Evolutionary conservation across 92 coral and sea anemone genomes (phyloP).

Genomic region (Pocillopora grandis): DNA sequence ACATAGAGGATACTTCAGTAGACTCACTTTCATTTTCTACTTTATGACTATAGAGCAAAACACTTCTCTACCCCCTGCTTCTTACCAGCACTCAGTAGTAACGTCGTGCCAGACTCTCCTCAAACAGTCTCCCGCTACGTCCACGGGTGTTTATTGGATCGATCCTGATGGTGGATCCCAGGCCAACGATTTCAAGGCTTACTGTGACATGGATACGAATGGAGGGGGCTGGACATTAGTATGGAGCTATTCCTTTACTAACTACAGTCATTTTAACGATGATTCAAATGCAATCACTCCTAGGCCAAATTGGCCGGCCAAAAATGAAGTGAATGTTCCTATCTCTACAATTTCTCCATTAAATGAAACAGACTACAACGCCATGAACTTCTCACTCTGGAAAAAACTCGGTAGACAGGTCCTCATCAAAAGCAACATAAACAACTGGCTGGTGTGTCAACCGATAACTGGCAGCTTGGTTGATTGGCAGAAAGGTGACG

Average conservation of each 20-base stretch:
- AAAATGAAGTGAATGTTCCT: not conserved
- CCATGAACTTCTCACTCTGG: conserved; percentile 50
- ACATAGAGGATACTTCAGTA: no score
- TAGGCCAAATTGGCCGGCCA: conserved; percentile 16
- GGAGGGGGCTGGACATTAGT: conserved; percentile 42
- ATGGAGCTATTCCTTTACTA: conserved; percentile 29
- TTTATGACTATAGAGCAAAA: not conserved
- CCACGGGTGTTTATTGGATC: conserved; percentile 65
- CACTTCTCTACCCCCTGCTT: not conserved
- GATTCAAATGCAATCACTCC: conserved; percentile 16
- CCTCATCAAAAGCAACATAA: conserved; percentile 66
- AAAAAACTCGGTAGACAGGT: conserved; percentile 51
- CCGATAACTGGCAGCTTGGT: conserved; percentile 57
- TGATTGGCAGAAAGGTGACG: conserved; percentile 48
- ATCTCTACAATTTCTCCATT: conserved; percentile 39
- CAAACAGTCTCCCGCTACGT: conserved; percentile 8
- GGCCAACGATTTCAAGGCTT: conserved; percentile 48
- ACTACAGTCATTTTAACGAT: not conserved
- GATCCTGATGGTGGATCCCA: conserved; percentile 44
- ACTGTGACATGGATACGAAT: conserved; percentile 52
- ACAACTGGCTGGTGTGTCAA: conserved; percentile 68
- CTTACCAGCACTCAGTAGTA: not conserved
- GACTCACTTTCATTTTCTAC: no score
- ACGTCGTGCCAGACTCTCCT: conserved; percentile 32
- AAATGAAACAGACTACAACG: conserved; percentile 41